Evolutionary conservation across 1,140 invertebrate genomes (phyloP), one percentile per base, ranked within the genome.

Genomic region (Orius insidiosus): DNA sequence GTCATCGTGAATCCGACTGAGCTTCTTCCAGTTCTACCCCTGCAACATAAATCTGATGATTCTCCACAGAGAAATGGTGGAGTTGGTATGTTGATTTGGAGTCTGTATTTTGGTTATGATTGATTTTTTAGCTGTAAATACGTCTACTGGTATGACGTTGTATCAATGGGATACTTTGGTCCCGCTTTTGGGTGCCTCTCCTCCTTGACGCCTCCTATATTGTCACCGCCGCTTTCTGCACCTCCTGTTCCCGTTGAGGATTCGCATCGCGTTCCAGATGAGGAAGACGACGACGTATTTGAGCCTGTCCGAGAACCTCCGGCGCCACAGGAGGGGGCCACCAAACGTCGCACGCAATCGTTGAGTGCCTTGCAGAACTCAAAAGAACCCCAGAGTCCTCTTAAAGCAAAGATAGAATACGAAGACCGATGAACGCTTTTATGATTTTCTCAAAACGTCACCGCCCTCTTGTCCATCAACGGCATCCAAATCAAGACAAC

Each of bases 361-460:
- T 68, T 90, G 1, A 85, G 85, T 56, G 75, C 87, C 10, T 58
- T 79, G 47, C 76, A 79, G 40, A 63, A 66, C 34, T 63, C 65
- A 9, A 71, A 72, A 52, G 65, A 64, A 45, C 71, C 70, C 10
- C 72, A 74, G 52, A 78, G 75, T 62, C 74, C 75, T 11, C 64
- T 71, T 50, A 60, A 78, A 76, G 70, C 71, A 54, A 85, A 84
- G 58, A 80, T 50, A 74, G 88, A 56, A 94, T 98, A 53, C 72
- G 93, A 11, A 70, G 94, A 43, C 94, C 94, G 6, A 98, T 98
- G 94, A 98, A 98, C 72, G 93, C 94, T 31, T 98, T 98, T 67
- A 98, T 98, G 93, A 97, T 98, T 58, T 98, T 98, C 64, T 96
- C 90, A 19, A 98, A 98, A 67, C 74, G 90, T 14, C 93, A 98